Evolutionary conservation across 2,888 invertebrate genomes (phyloP).

Genomic region (Cenopis cana): DNA sequence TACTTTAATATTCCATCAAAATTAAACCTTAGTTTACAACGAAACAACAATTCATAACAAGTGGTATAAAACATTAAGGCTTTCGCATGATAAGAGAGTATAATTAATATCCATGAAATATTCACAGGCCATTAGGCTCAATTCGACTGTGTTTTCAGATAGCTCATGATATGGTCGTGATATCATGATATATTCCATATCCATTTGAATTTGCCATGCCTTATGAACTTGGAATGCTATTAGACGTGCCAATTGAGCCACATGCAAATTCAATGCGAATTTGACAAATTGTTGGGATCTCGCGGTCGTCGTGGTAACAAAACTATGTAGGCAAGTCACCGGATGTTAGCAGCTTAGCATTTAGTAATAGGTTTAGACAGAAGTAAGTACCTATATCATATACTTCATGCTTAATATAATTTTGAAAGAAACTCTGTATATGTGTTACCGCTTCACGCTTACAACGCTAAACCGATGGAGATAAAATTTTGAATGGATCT

Average conservation of each 20-base stretch:
- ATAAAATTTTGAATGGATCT: no score
- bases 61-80: no score
- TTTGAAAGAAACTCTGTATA: no score
- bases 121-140: not conserved
- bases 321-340: not conserved
- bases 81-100: no score
- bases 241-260: not conserved
- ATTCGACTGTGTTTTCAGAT: not conserved
- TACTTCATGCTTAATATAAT: no score
- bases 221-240: no score
- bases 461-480: no score
- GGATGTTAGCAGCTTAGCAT: no score
- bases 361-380: no score
- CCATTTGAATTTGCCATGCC: not conserved
- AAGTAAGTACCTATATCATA: no score
- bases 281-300: not conserved
- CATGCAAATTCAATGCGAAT: not conserved
- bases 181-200: not conserved
- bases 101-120: not conserved
- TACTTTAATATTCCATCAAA: not conserved
- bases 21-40: not conserved
- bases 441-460: no score
- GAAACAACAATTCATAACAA: not conserved
- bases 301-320: not conserved
- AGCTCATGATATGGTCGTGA: not conserved